These are phyloP conservation scores for Acrobasis consociella DNA, from an alignment of 2,888 invertebrate genomes.

Conservation along the genomic window DNA sequence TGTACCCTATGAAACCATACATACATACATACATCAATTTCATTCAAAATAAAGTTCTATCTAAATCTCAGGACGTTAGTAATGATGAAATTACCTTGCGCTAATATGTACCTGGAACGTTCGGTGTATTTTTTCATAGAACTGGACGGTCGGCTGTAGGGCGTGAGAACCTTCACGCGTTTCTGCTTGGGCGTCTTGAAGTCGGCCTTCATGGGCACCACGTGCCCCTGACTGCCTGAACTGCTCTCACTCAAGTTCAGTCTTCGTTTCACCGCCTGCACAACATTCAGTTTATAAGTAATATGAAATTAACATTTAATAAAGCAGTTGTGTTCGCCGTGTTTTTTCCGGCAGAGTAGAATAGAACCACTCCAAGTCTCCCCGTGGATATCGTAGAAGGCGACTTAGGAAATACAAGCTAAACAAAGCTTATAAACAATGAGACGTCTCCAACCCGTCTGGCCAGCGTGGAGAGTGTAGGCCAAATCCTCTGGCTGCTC, in stretches of 20 bases:
- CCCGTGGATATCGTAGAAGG: no score
- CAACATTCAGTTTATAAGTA: neutral
- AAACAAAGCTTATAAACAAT: no score
- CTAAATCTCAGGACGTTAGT: constrained; percentile 14
- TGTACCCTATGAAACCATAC: neutral
- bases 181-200: constrained; percentile 86
- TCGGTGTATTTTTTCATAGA: constrained; percentile 81
- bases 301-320: no score
- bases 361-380: no score
- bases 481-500: no score
- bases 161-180: constrained; percentile 75
- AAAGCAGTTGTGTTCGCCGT: no score
- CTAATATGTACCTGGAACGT: constrained; percentile 73
- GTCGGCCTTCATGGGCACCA: constrained; percentile 85
- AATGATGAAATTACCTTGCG: constrained; percentile 53
- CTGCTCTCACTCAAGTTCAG: constrained; percentile 87
- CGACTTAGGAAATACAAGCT: no score
- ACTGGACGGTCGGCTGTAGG: constrained; percentile 79
- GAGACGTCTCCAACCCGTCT: no score
- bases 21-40: neutral
- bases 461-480: no score
- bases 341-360: no score
- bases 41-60: neutral
- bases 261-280: constrained; percentile 90
- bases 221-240: constrained; percentile 82